Evolutionary conservation across 1,140 invertebrate genomes (phyloP).

Genomic region (Bombus affinis): DNA sequence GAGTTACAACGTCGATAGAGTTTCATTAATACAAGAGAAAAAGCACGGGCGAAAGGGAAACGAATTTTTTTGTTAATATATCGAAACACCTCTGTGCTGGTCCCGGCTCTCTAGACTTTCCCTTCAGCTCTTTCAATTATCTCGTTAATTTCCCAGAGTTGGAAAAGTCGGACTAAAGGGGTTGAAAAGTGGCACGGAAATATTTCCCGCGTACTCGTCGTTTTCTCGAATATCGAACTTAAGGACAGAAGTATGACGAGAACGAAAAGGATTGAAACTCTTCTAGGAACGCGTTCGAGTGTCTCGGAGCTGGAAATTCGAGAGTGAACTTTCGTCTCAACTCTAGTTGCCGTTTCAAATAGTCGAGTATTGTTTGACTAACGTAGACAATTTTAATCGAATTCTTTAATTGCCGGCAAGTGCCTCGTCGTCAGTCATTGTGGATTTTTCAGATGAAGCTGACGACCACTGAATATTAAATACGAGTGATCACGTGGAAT

Average conservation of each 20-base stretch:
- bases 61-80: not conserved
- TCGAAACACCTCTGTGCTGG: not conserved
- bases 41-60: not conserved
- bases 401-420: not conserved
- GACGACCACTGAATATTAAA: not conserved
- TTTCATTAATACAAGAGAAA: slow-evolving; percentile 19
- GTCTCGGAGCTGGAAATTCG: not conserved
- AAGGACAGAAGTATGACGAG: not conserved
- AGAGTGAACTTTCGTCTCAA: not conserved
- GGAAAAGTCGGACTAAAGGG: not conserved
- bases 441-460: not conserved
- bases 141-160: not conserved
- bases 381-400: slow-evolving; percentile 22
- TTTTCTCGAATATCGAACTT: not conserved
- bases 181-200: not conserved
- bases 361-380: not conserved
- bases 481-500: not conserved
- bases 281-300: not conserved
- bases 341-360: not conserved
- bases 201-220: not conserved
- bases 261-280: not conserved
- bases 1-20: slow-evolving; percentile 31
- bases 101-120: not conserved
- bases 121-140: slow-evolving; percentile 11
- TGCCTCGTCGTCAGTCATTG: not conserved